Base-by-base conservation (phyloP, 2,888 invertebrate genomes). In the Oscheius myriophilus region DNA sequence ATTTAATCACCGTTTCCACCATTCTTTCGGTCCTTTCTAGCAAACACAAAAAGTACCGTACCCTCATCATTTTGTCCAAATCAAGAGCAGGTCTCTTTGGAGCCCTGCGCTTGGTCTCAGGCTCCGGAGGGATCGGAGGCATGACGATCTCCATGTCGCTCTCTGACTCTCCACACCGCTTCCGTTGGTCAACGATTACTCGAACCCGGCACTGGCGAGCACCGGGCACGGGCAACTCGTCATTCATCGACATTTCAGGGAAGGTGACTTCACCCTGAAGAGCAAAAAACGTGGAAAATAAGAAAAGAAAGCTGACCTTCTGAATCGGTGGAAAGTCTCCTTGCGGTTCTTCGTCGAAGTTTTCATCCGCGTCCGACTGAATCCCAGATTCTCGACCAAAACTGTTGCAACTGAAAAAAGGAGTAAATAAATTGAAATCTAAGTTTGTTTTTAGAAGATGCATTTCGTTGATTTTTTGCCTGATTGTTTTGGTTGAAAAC, bases 61-160 rank as follows among this genome's bases (percentile, higher is more conserved):
- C 76, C 67, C 72, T 52, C 41, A 73, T 67, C 78, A 78, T 78
- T 63, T 78, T 78, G 55, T 78, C 76, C 33, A 78, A 73, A 51
- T 78, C 78, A 51, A 76, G 62, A 45, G 61, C 61, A 26, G 61
- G 61, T n/a, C 61, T 25, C 25, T 61, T 61, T 4, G 14, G 25
- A 46, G 49, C 61, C 25, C 61, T 25, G 51, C 49, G 61, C 23
- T 25, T 46, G 49, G 33, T 21, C 2, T 46, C 9, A 18, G 61
- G 61, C 0, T 72, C 49, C 71, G 21, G 42, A 72, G 72, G 39
- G 25, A n/a, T 58, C 51, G 18, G 21, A 26, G 52, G 63, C 16
- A 51, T 25, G 21, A 14, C 18, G 33, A 53, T n/a, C 53, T 51
- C 53, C 42, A 63, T 39, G 16, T 61, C 61, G 51, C 49, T 49